phyloP scores from a whole-genome alignment of 1,140 invertebrate species.

The Tribolium madens region DNA sequence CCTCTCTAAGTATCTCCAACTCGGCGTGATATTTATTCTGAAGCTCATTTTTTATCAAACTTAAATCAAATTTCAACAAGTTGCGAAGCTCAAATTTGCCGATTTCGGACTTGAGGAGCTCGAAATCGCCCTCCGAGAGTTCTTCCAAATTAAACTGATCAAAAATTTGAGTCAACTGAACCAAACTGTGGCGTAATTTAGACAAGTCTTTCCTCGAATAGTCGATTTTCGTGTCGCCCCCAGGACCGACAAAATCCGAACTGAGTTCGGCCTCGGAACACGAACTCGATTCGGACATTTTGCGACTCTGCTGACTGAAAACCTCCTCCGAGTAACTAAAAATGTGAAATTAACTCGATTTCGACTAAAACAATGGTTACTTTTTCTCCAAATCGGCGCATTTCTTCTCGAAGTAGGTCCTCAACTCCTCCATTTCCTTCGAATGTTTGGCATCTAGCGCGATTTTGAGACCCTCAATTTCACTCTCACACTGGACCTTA shows the following conservation, averaged over 20 bases:
- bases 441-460: conserved; percentile 74
- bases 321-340: conserved; percentile 75
- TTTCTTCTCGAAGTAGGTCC: conserved; percentile 83
- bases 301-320: conserved; percentile 77
- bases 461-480: conserved; percentile 68
- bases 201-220: conserved; percentile 11
- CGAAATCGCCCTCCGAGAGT: conserved; percentile 52
- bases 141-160: conserved; percentile 43
- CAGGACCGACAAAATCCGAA: conserved; percentile 48
- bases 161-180: not conserved
- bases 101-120: conserved; percentile 53
- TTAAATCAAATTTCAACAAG: conserved; percentile 56
- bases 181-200: not conserved
- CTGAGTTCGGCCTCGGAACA: conserved; percentile 60
- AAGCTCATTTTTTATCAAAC: conserved; percentile 44
- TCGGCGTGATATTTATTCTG: conserved; percentile 58
- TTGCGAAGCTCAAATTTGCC: conserved; percentile 51
- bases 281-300: conserved; percentile 67
- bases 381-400: conserved; percentile 82
- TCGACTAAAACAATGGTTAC: too few species aligned
- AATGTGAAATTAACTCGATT: conserved; percentile 40
- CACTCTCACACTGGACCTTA: conserved; percentile 68
- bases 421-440: conserved; percentile 81
- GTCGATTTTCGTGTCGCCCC: conserved; percentile 48
- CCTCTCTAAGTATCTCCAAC: conserved; percentile 61